Conservation (phyloP, 2,797 vertebrate species). For the Caiman crocodilus region DNA sequence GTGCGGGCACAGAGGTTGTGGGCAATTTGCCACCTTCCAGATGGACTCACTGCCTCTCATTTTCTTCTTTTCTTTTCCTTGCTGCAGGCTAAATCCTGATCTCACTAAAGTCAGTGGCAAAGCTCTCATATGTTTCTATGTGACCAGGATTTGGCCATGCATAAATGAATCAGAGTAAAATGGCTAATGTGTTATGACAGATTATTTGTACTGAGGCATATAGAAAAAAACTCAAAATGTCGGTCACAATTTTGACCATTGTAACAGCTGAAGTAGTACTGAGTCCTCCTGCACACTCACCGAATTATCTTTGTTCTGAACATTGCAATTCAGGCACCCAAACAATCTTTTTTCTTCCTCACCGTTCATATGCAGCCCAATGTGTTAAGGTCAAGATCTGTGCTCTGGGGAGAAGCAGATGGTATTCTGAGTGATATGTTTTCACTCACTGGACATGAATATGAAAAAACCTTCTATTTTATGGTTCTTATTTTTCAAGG, state of each 20-base stretch:
- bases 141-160: rapidly evolving
- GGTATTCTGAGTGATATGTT: constrained; percentile 63
- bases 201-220: neutral
- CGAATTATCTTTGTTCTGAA: constrained; percentile 26
- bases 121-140: neutral
- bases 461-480: constrained; percentile 26
- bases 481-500: constrained; percentile 47
- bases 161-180: neutral
- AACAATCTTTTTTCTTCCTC: constrained; percentile 36
- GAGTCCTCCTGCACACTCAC: neutral
- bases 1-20: neutral
- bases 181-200: neutral
- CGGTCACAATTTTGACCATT: neutral
- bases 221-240: neutral
- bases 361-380: constrained; percentile 10
- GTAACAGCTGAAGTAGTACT: neutral
- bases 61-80: neutral
- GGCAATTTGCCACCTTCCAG: constrained; percentile 64
- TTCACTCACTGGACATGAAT: constrained; percentile 41
- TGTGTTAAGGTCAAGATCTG: constrained; percentile 56
- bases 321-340: constrained; percentile 12
- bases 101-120: neutral
- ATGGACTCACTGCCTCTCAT: constrained; percentile 55
- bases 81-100: constrained; percentile 5
- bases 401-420: constrained; percentile 54